Base-by-base conservation (phyloP, 2,113 vertebrate species). In the Rutilus rutilus region DNA sequence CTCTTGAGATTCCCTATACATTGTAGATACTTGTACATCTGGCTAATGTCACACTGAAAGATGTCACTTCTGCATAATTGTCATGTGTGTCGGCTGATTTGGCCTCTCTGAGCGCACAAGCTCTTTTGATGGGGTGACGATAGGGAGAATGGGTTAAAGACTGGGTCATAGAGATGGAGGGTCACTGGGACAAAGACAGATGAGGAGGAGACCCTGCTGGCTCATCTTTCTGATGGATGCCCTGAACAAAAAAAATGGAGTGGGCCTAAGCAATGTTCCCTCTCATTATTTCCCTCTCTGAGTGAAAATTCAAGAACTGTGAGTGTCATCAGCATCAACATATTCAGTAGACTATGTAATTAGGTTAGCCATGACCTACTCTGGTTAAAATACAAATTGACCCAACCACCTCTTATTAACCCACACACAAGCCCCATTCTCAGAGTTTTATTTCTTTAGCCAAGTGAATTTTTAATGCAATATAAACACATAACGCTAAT, bases 1-100 rank as follows among this genome's bases (percentile, higher is more conserved):
- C 60, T 75, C 17, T 25, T 45, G 64, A 85, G 78, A 73, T 78
- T 83, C 64, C 15, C 67, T 77, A 57, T 77, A 57, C 59, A 81
- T 85, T 82, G 82, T 86, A 74, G 89, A 86, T 76, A 19, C 84
- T 57, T 27, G 82, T 91, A 83, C 91, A 89, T 92, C 91, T 92
- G 90, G 84, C 83, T 86, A 33, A 82, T 91, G 92, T 91, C 90
- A 88, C 82, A 57, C 33, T 88, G 76, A 87, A 79, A 60, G 82
- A 90, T 91, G 90, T 90, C 91, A 88, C 83, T 78, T 62, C 52
- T 25, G 8, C 82, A 60, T 87, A 87, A 82, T 88, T 83, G 91
- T 90, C 91, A 86, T 90, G 87, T 88, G 90, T 89, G 87, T 86
- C 50, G 47, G 30, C 60, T 88, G 85, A 85, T 86, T 86, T 76